A percentile compares a stretch with the other conserved stretches of the same genome.
Conservation (phyloP, 2,888 invertebrate species). For the Scaptomyza polygonia region DNA sequence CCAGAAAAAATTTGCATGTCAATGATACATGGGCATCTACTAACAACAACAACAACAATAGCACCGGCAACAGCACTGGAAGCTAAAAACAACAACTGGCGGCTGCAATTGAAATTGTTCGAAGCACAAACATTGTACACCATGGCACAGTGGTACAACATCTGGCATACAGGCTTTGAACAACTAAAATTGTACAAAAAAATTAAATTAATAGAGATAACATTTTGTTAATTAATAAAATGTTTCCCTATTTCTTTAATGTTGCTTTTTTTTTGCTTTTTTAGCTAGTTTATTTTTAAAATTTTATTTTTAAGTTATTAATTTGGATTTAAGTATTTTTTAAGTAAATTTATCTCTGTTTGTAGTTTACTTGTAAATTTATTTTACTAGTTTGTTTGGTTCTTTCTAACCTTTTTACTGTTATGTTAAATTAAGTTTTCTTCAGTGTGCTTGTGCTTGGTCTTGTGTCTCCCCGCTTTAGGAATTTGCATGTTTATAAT, state of each 20-base stretch:
- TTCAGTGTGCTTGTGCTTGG: slow-evolving; percentile 30
- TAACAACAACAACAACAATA: slow-evolving; percentile 23
- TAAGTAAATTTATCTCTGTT: not conserved
- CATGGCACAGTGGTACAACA: slow-evolving; percentile 32
- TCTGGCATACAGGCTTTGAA: not conserved
- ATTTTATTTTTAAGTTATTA: too few relatives aligned
- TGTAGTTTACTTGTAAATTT: not conserved
- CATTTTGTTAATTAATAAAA: too few relatives aligned
- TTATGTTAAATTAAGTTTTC: not conserved
- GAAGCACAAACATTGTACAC: slow-evolving; percentile 18
- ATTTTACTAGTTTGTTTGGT: not conserved
- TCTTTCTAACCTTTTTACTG: not conserved
- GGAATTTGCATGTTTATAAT: slow-evolving; percentile 51
- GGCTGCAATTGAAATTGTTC: slow-evolving; percentile 40
- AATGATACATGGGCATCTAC: slow-evolving; percentile 63
- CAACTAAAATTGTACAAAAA: not conserved
- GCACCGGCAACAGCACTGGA: not conserved
- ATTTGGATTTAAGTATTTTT: too few relatives aligned
- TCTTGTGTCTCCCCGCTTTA: slow-evolving; percentile 22
- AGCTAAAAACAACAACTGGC: slow-evolving; percentile 14
- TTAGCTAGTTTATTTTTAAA: too few relatives aligned
- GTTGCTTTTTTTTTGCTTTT: too few relatives aligned
- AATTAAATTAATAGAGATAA: too few relatives aligned
- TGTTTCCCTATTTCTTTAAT: too few relatives aligned
- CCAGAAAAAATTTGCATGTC: slow-evolving; percentile 62